Base-by-base conservation (phyloP, 2,888 invertebrate species). In the Drosophila parthenogenetica region DNA sequence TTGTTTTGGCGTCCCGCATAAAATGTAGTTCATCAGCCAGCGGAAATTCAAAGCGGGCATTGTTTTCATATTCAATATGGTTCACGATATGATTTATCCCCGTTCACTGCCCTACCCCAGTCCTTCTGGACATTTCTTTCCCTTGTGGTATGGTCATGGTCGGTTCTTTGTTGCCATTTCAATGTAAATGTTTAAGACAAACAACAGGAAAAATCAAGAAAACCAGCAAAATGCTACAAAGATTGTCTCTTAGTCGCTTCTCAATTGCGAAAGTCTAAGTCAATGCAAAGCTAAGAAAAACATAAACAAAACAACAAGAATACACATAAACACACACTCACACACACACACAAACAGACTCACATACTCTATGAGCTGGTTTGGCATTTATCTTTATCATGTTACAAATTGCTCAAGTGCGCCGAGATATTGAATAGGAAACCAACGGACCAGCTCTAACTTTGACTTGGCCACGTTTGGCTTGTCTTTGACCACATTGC, bases 391-490 rank as follows among this genome's bases (percentile, higher is more conserved):
- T 70, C 79, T 82, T 79, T 87, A 84, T 87, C 84, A 85, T 72
- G 88, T 84, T 84, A 84, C 88, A 84, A 84, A 84, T 84, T 87
- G 84, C 73, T 82, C 85, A 84, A 82, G 82, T 84, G 71, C 81
- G 69, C 79, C 78, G 66, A 66, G 87, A 87, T 87, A 82, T 87
- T 82, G 82, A 69, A 57, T 67, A 22, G 55, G 5, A 57, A 45
- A 22, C 57, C 42, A 49, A 53, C 19, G 22, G 51, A n/a, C 35
- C 58, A 58, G 48, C 48, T 16, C 48, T 13, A 70, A 67, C 82
- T 84, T 71, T 71, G 87, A 69, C 81, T 86, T 66, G 78, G 70
- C 64, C 78, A 73, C 71, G 69, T 78, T 61, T 67, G 64, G 64
- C 73, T 74, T 77, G 71, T 75, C 79, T 79, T 81, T 87, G 82